Evolutionary conservation across 2,888 invertebrate genomes (phyloP), one percentile per base, ranked within the genome.

Genomic region (Tenthredo scrophulariae): DNA sequence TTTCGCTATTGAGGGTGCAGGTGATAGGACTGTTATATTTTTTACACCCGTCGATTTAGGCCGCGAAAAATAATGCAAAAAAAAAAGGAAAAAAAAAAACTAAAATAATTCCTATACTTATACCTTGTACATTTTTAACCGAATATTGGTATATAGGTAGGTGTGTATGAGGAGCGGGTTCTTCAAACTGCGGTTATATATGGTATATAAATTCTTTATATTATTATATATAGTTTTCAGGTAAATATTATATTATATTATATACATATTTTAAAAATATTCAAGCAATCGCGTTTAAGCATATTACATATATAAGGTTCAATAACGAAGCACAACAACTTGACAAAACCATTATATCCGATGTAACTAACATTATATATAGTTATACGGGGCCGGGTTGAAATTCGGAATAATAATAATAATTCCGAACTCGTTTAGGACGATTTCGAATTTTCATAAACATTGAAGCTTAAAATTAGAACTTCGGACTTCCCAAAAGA

Each of bases 1-100:
- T 33, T 33, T 79, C 7, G 18, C 37, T 80, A 37, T 62, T 40
- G 88, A 15, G 40, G 29, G 80, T 80, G 46, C 46, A 15, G 46
- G 40, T 62, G 40, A 80, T 54, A 54, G 58, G 13, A 62, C n/a
- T 58, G 62, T 40, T 62, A 80, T 80, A 80, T 80, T 80, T 58
- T 80, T 58, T 6, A 22, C 29, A 67, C 13, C 5, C 29, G 33
- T n/a, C 54, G 37, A 62, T 80, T 4, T 62, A 22, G 22, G 15
- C 80, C 22, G 40, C 37, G 62, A 79, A 79, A 15, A 54, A 18
- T 37, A 37, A 37, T 37, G 37, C 6, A 37, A 37, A 4, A 33
- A 4, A 33, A 33, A 33, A 4, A 4, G 33, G 4, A 33, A 4
- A 26, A 62, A 22, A 46, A 13, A 13, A 2, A 46, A 46, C 3